These are phyloP conservation scores for Agrypnus murinus DNA, from an alignment of 2,888 invertebrate species.

Conservation along the genomic window DNA sequence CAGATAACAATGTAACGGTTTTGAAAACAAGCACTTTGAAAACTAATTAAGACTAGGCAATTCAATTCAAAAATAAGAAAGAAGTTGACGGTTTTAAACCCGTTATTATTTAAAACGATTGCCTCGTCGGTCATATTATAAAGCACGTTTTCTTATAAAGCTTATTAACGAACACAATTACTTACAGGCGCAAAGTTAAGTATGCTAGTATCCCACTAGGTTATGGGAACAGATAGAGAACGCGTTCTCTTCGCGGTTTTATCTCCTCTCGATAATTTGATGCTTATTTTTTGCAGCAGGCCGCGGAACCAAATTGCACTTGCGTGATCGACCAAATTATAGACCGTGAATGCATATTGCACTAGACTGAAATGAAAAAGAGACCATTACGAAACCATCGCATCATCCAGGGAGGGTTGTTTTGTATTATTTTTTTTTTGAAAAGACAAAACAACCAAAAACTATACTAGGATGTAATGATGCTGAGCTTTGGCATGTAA, in stretches of 20 bases:
- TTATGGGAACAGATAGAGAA: conserved; percentile 41
- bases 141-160: conserved; percentile 7
- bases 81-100: not conserved
- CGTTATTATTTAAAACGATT: not conserved
- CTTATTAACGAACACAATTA: conserved; percentile 11
- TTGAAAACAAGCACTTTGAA: conserved; percentile 6
- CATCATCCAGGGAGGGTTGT: not conserved
- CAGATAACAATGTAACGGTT: no score
- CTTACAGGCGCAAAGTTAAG: conserved; percentile 16
- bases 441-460: conserved; percentile 15
- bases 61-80: conserved; percentile 13
- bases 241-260: conserved; percentile 29
- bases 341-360: conserved; percentile 37
- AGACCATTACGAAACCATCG: conserved; percentile 27
- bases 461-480: no score
- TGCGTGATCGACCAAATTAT: conserved; percentile 47
- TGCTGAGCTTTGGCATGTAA: conserved; percentile 1
- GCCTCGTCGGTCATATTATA: not conserved
- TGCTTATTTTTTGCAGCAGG: conserved; percentile 23
- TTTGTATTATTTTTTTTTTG: not conserved
- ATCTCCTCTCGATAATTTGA: conserved; percentile 39
- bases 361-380: conserved; percentile 39
- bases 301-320: conserved; percentile 41
- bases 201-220: conserved; percentile 37
- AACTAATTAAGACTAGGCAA: conserved; percentile 6